These are phyloP conservation scores for Parnassius mnemosyne DNA, from an alignment of 2,888 invertebrate species.

Conservation along the genomic window DNA sequence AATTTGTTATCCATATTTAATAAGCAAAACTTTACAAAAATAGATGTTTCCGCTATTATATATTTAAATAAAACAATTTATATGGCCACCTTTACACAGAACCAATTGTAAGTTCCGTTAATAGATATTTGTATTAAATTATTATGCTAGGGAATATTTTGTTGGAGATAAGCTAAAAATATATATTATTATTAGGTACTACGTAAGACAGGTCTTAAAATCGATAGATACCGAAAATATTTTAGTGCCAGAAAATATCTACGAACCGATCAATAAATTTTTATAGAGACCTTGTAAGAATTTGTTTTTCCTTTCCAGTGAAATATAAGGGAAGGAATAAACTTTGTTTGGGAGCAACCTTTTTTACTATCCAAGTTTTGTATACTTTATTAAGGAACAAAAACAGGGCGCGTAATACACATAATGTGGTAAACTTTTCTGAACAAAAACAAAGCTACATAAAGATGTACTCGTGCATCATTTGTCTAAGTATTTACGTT, in stretches of 20 bases:
- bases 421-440: constrained; percentile 16
- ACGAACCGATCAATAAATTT: constrained; percentile 35
- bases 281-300: constrained; percentile 36
- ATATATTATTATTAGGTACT: no score
- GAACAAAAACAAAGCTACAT: constrained; percentile 23
- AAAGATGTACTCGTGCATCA: constrained; percentile 23
- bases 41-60: no score
- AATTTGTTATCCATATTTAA: no score
- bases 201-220: constrained; percentile 20
- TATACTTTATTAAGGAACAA: constrained; percentile 27
- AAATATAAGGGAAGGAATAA: constrained; percentile 26
- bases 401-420: constrained; percentile 8
- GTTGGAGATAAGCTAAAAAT: no score
- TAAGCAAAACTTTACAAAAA: no score
- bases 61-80: no score
- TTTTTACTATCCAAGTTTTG: constrained; percentile 27
- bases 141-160: no score
- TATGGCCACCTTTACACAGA: no score
- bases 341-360: constrained; percentile 25
- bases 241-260: constrained; percentile 40
- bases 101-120: no score
- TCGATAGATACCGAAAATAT: constrained; percentile 35
- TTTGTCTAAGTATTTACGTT: neutral
- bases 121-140: no score
- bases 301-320: constrained; percentile 35